These are phyloP conservation scores for Malurus melanocephalus DNA, from an alignment of 2,113 vertebrate species.

Conservation along the genomic window DNA sequence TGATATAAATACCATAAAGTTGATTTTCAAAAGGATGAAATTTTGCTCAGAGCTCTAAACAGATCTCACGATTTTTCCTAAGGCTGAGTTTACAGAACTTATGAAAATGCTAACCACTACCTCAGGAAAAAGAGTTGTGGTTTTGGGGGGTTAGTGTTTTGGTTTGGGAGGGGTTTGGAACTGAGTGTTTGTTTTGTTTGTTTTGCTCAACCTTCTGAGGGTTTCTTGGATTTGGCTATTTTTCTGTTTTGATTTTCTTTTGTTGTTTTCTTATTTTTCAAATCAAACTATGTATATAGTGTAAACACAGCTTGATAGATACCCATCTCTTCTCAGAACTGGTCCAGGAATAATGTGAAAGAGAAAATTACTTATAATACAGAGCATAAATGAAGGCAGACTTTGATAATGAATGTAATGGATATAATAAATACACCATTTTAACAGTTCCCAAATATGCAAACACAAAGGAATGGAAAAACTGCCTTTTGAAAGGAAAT, in stretches of 20 bases:
- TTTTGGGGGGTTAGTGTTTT: not conserved
- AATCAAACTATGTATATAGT: not conserved
- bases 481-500: not conserved
- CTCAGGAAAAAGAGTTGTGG: not conserved
- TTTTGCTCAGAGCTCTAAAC: not conserved
- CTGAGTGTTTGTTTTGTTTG: not conserved
- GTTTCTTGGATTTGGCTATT: not conserved
- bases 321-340: not conserved
- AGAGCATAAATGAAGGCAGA: not conserved
- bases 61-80: not conserved
- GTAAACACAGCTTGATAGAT: not conserved
- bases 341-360: not conserved
- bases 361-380: not conserved
- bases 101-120: not conserved
- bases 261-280: not conserved
- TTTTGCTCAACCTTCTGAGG: not conserved
- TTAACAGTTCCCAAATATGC: not conserved
- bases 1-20: not conserved
- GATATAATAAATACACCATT: not conserved
- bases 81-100: not conserved
- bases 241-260: not conserved
- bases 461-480: not conserved
- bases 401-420: not conserved
- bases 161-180: not conserved
- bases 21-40: constrained; percentile 4